Evolutionary conservation across 2,113 vertebrate species (phyloP).

Genomic region (Tragulus kanchil): DNA sequence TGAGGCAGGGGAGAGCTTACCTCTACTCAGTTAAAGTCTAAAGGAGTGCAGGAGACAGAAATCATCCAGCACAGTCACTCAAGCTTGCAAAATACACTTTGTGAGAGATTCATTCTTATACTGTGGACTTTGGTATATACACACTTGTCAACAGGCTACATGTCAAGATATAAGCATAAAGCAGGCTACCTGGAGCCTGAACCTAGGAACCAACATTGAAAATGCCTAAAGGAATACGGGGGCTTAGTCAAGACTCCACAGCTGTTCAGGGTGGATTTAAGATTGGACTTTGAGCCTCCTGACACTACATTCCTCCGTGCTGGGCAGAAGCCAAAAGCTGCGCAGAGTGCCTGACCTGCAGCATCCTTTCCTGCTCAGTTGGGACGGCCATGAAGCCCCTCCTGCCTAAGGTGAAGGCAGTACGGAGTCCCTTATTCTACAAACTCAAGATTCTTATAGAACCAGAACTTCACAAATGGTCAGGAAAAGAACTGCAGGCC

Average conservation of each 20-base stretch:
- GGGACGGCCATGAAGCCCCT: not conserved
- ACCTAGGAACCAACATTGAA: not conserved
- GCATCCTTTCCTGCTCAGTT: not conserved
- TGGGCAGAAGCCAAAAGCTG: not conserved
- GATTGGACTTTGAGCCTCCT: not conserved
- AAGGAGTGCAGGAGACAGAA: not conserved
- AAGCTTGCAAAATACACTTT: not conserved
- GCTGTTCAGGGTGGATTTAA: not conserved
- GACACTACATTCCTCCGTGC: not conserved
- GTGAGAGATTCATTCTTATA: not conserved
- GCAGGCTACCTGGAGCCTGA: not conserved
- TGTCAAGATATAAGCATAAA: not conserved
- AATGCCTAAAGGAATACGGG: not conserved
- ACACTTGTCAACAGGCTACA: not conserved
- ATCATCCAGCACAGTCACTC: not conserved
- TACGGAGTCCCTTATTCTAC: not conserved
- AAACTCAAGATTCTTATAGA: constrained; percentile 14
- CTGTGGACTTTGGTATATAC: not conserved
- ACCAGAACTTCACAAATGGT: constrained; percentile 13
- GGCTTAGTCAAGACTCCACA: not conserved
- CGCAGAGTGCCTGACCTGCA: not conserved
- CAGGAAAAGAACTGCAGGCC: not conserved
- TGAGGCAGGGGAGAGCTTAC: not conserved
- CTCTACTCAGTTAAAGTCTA: not conserved
- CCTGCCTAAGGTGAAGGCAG: too few species aligned